These are phyloP conservation scores for Popillia japonica DNA, from an alignment of 1,140 invertebrate species.

Conservation along the genomic window DNA sequence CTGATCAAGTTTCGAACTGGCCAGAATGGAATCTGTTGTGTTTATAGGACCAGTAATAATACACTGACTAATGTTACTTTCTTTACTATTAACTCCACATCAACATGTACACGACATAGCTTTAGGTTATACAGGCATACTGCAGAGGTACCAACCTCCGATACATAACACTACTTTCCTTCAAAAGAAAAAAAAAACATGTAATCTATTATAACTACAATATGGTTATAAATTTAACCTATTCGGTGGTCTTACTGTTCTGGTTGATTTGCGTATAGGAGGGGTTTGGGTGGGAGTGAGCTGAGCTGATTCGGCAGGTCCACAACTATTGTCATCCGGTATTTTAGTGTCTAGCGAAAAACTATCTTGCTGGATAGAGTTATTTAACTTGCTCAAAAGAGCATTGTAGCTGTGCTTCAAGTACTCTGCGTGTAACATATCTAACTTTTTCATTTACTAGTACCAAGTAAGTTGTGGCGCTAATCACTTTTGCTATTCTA, in stretches of 20 bases:
- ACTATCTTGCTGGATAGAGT: background rate
- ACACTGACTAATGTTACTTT: too few relatives aligned
- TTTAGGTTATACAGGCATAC: too few relatives aligned
- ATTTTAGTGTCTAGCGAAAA: background rate
- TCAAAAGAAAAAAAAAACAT: background rate
- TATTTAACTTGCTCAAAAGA: background rate
- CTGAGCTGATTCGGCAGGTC: background rate
- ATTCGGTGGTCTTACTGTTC: background rate
- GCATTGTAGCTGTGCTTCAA: background rate
- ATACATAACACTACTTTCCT: too few relatives aligned
- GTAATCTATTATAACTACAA: constrained; percentile 45
- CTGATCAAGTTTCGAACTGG: too few relatives aligned
- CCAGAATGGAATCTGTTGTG: too few relatives aligned
- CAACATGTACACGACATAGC: too few relatives aligned
- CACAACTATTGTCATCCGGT: too few relatives aligned
- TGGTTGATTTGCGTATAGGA: background rate
- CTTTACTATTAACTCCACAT: too few relatives aligned
- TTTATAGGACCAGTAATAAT: too few relatives aligned
- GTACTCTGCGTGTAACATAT: background rate
- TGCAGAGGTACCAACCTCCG: too few relatives aligned
- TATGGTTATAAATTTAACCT: too few relatives aligned
- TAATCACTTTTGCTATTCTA: background rate
- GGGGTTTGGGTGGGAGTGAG: background rate
- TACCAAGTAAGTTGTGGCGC: background rate
- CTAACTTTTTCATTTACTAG: background rate